phyloP scores from a whole-genome alignment of 2,888 invertebrate species.

The Acanthopleura granulata region DNA sequence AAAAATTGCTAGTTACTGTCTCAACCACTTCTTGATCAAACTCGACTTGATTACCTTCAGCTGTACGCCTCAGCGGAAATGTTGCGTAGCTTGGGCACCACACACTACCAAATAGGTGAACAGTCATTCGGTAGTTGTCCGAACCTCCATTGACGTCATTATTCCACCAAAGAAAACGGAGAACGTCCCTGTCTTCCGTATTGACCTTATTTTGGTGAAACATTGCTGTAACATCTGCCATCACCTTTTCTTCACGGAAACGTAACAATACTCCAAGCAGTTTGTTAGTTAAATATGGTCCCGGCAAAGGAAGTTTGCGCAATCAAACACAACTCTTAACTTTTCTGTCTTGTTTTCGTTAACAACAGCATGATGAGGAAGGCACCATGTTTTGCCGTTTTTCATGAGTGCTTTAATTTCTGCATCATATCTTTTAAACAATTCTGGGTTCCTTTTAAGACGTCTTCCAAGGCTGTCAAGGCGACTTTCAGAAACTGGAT shows the following conservation, averaged over 20 bases:
- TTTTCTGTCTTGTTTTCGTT: not conserved
- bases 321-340: constrained; percentile 19
- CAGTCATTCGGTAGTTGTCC: no score
- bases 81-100: no score
- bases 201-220: constrained; percentile 20
- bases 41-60: no score
- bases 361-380: not conserved
- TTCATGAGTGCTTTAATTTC: not conserved
- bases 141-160: no score
- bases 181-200: not conserved
- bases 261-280: not conserved
- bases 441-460: no score
- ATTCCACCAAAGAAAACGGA: constrained; percentile 15
- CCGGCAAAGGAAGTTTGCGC: not conserved
- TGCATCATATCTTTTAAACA: no score
- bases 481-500: no score
- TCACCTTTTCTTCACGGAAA: constrained; percentile 2
- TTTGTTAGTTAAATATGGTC: constrained; percentile 10
- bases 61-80: no score
- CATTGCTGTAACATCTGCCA: constrained; percentile 21
- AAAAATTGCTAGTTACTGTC: not conserved
- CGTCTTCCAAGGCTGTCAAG: no score
- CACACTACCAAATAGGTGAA: no score
- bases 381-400: not conserved
- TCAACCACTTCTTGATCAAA: no score